Base-by-base conservation (phyloP, 2,113 vertebrate species). In the Copsychus sechellarum region DNA sequence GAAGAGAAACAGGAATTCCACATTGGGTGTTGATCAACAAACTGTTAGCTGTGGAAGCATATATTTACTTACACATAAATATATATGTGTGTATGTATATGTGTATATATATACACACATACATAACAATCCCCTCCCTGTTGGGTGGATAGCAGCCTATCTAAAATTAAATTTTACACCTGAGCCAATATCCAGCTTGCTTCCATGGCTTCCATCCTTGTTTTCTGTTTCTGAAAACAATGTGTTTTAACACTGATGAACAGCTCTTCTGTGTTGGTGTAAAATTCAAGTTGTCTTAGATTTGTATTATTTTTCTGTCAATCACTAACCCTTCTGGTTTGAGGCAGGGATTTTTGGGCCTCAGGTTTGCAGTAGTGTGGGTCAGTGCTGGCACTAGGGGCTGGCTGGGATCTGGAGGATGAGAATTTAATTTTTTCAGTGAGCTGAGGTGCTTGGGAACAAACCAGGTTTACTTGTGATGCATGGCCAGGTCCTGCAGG, bases 71-170 rank as follows among this genome's bases (percentile, higher is more conserved):
- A 18, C 9, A 8, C 43, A 29, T 19, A 33, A 33, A 38, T 56
- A 9, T 26, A 2, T 47, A 8, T 43, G 12, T 38, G 12, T 38
- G 38, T 38, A 38, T 38, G 11, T 19, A 33, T 34, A n/a, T 56
- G 9, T 26, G 2, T 47, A 8, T 43, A 14, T 43, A 8, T 40
- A 5, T 6, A 6, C 7, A n/a, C 8, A 36, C 21, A 14, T 69
- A 8, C 18, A 3, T 4, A 5, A 65, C 19, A 40, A 1, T 8
- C 22, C 0, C 9, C 3, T 36, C 8, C 9, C 2, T 14, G n/a
- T 6, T 1, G n/a, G 12, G 26, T 38, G 24, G n/a, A 38, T 29
- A n/a, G 3, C 50, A 47, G 4, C 56, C n/a, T 64, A 45, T 29
- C 48, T 43, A 18, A 69, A 73, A 66, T 45, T 10, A 24, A 7